phyloP scores from a whole-genome alignment of 2,888 invertebrate species.

The Caenorhabditis doughertyi region DNA sequence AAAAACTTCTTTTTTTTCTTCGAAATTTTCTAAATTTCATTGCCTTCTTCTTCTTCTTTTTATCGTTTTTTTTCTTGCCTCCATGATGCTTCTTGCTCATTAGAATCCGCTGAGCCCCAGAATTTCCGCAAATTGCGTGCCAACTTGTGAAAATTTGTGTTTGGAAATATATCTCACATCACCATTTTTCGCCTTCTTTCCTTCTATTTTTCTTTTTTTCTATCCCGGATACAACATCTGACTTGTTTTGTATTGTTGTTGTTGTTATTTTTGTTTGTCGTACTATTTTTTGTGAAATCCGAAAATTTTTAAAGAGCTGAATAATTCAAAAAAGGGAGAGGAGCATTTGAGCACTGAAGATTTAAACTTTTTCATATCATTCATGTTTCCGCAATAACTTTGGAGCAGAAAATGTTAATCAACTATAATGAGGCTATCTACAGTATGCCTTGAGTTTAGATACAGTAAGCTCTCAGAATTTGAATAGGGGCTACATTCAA shows the following conservation, averaged over 20 bases:
- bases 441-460: too few species aligned
- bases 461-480: too few species aligned
- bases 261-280: background rate
- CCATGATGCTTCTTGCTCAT: constrained; percentile 40
- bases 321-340: too few species aligned
- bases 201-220: background rate
- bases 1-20: constrained; percentile 11
- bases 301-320: background rate
- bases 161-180: background rate
- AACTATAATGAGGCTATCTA: too few species aligned
- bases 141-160: constrained; percentile 18
- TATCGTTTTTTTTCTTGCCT: constrained; percentile 26
- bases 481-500: too few species aligned
- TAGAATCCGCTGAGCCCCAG: constrained; percentile 51
- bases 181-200: background rate
- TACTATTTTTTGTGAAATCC: background rate
- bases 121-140: constrained; percentile 59
- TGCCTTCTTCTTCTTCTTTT: constrained; percentile 38
- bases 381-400: too few species aligned
- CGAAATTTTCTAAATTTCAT: constrained; percentile 46
- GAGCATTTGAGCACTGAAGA: too few species aligned
- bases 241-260: background rate
- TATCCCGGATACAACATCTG: background rate
- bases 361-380: too few species aligned
- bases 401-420: too few species aligned